Evolutionary conservation across 2,113 vertebrate species (phyloP), one percentile per base, ranked within the genome.

Genomic region (Crocuta crocuta): DNA sequence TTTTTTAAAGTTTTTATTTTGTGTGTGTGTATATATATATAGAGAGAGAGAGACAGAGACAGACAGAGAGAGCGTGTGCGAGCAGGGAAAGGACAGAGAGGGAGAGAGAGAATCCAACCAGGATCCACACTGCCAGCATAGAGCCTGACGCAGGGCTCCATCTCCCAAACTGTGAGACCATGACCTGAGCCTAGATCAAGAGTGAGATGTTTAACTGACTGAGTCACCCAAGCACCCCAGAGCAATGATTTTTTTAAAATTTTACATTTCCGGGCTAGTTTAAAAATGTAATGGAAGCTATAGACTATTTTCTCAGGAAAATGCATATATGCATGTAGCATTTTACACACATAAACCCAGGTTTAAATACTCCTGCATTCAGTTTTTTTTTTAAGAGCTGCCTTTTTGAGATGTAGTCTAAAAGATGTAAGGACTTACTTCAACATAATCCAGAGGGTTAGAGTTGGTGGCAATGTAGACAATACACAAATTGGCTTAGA

Each of bases 341-440:
- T 89, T 55, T 65, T 82, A 55, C n/a, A 94, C 48, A 78, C 43
- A 78, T 31, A 93, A 63, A 48, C 28, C 45, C 10, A 74, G 19
- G 39, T 82, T 61, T 91, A 3, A 94, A 81, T 26, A 79, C 28
- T 35, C 17, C 35, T 76, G 33, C 4, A 10, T 23, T 35, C 23
- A 74, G 53, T 79, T 78, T 66, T 79, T 78, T 74, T 91, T 92
- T 26, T 7, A 43, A 91, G 28, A 95, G 68, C 94, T 95, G 33
- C 73, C 61, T 96, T 94, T 95, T 58, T 95, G 58, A 84, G 16
- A 43, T 74, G n/a, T 15, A 80, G 10, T 81, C 45, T 92, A 45
- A 95, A 94, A 33, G 91, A 89, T 28, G 73, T 90, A 87, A 70
- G 55, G 45, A 83, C 84, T 73, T 91, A 7, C 74, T 93, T 91